These are phyloP conservation scores for Ichneumoninae sp. DNA, from an alignment of 2,888 invertebrate genomes.

Conservation along the genomic window DNA sequence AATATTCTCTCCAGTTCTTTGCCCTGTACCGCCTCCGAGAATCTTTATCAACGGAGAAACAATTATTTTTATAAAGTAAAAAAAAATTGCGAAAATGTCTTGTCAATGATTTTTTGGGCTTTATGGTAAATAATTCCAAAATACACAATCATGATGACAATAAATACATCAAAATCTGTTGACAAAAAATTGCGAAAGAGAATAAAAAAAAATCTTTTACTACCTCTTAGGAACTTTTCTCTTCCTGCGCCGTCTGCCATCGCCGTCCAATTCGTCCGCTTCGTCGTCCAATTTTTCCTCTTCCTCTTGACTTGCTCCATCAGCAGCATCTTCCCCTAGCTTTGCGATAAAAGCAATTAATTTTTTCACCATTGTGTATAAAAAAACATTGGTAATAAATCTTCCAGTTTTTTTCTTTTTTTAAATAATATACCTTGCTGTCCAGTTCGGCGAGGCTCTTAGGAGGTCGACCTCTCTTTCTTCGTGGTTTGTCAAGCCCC, in stretches of 20 bases:
- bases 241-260: slow-evolving; percentile 87
- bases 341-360: slow-evolving; percentile 30
- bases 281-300: slow-evolving; percentile 82
- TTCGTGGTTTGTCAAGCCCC: slow-evolving; percentile 88
- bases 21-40: slow-evolving; percentile 86
- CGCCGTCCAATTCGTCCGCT: slow-evolving; percentile 84
- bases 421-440: slow-evolving; percentile 59
- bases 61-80: not conserved
- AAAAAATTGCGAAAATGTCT: not conserved
- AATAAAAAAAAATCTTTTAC: too few relatives aligned
- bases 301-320: slow-evolving; percentile 78
- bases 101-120: not conserved
- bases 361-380: not conserved
- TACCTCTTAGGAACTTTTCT: slow-evolving; percentile 88
- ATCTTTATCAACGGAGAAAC: slow-evolving; percentile 73
- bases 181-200: not conserved
- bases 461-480: slow-evolving; percentile 90
- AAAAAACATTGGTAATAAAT: not conserved
- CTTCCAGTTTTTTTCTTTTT: not conserved
- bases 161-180: not conserved
- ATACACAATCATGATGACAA: not conserved
- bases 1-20: slow-evolving; percentile 91
- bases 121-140: not conserved
- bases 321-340: slow-evolving; percentile 70
- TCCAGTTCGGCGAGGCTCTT: slow-evolving; percentile 85